Evolutionary conservation across 2,797 vertebrate species (phyloP).

Genomic region (Denticeps clupeoides): DNA sequence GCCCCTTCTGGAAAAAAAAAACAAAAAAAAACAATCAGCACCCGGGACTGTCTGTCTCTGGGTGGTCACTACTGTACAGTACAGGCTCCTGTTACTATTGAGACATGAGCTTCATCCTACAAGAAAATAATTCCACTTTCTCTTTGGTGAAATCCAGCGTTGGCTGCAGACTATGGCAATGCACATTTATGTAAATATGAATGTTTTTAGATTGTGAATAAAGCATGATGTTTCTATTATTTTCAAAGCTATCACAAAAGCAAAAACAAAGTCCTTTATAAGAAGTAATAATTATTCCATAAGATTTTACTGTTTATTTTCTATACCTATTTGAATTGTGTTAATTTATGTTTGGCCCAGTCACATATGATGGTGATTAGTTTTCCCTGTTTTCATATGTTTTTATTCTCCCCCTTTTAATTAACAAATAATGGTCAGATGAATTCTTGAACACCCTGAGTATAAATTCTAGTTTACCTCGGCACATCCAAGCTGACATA

Average conservation of each 20-base stretch:
- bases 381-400: neutral
- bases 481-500: slow-evolving; percentile 29
- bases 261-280: slow-evolving; percentile 25
- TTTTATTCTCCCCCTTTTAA: neutral
- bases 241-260: slow-evolving; percentile 24
- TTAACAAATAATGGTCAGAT: slow-evolving; percentile 3
- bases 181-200: slow-evolving; percentile 38
- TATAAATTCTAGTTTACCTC: slow-evolving; percentile 67
- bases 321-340: slow-evolving; percentile 24
- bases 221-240: slow-evolving; percentile 36
- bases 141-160: slow-evolving; percentile 1
- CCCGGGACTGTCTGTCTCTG: neutral
- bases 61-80: neutral
- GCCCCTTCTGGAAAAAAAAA: neutral
- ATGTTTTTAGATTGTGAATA: slow-evolving; percentile 37
- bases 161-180: slow-evolving; percentile 19
- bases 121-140: slow-evolving; percentile 5
- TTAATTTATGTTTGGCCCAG: slow-evolving; percentile 24
- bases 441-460: slow-evolving; percentile 40
- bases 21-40: neutral
- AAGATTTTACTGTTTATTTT: slow-evolving; percentile 29
- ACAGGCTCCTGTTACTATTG: neutral
- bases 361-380: slow-evolving; percentile 2
- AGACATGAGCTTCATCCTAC: neutral
- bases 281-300: slow-evolving; percentile 23